Conservation (phyloP, 1,140 invertebrate species). For the Hermetia illucens region DNA sequence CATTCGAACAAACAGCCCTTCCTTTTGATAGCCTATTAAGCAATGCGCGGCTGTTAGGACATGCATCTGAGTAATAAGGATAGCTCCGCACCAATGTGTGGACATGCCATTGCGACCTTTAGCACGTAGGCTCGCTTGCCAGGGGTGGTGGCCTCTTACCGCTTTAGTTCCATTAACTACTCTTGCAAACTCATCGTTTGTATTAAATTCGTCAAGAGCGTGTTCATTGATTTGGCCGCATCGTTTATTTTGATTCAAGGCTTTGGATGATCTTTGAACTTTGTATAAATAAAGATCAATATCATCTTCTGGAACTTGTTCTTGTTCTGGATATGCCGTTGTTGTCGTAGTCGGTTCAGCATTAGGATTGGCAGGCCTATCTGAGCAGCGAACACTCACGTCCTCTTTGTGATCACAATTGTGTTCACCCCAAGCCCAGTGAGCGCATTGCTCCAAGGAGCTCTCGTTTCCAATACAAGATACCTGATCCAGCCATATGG, state of each 20-base stretch:
- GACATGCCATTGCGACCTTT: slow-evolving; percentile 37
- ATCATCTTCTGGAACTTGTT: not conserved
- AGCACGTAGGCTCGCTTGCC: slow-evolving; percentile 61
- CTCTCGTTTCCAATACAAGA: slow-evolving; percentile 54
- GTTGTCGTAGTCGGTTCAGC: slow-evolving; percentile 1
- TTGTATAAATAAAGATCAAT: slow-evolving; percentile 6
- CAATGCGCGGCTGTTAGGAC: slow-evolving; percentile 72
- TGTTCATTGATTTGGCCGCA: slow-evolving; percentile 23
- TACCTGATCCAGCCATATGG: slow-evolving; percentile 62
- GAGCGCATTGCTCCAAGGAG: slow-evolving; percentile 43
- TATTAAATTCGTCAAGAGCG: slow-evolving; percentile 16
- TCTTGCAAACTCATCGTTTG: slow-evolving; percentile 32
- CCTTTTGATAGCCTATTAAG: slow-evolving; percentile 49
- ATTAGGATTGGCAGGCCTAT: slow-evolving; percentile 12
- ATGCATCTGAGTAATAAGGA: slow-evolving; percentile 51
- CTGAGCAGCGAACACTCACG: slow-evolving; percentile 47
- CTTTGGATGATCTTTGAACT: slow-evolving; percentile 14
- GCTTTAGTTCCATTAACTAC: slow-evolving; percentile 42
- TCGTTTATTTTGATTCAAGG: slow-evolving; percentile 9
- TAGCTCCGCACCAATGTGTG: slow-evolving; percentile 63
- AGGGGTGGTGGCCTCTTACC: slow-evolving; percentile 52
- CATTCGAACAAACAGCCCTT: slow-evolving; percentile 48
- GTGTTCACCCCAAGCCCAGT: slow-evolving; percentile 50
- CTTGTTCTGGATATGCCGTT: slow-evolving; percentile 2
- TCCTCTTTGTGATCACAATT: slow-evolving; percentile 66